phyloP scores from a whole-genome alignment of 2,888 invertebrate genomes.

The Phengaris arion region DNA sequence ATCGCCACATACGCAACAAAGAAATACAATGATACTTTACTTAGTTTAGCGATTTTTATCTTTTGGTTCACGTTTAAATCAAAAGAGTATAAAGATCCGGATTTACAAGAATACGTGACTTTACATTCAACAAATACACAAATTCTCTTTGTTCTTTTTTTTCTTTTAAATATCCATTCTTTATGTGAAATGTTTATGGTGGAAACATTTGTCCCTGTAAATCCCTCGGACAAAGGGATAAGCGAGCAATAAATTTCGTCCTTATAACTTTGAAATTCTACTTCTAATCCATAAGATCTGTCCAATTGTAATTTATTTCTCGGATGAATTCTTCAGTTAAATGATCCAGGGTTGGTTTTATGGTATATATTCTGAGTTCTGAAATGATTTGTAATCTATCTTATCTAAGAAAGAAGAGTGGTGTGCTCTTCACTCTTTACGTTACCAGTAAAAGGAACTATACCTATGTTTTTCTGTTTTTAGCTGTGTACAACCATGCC shows the following conservation, averaged over 20 bases:
- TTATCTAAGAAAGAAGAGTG: not conserved
- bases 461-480: too few relatives aligned
- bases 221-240: conserved; percentile 12
- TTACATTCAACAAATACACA: too few relatives aligned
- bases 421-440: not conserved
- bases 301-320: conserved; percentile 10
- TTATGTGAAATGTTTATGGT: not conserved
- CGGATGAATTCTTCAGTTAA: not conserved
- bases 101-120: too few relatives aligned
- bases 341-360: not conserved
- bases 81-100: too few relatives aligned
- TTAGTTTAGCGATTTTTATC: too few relatives aligned
- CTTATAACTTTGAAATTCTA: conserved; percentile 3
- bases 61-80: too few relatives aligned
- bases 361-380: too few relatives aligned
- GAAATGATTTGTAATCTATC: too few relatives aligned
- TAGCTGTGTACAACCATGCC: not conserved
- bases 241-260: conserved; percentile 4
- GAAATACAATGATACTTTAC: too few relatives aligned
- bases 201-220: conserved; percentile 6
- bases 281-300: not conserved
- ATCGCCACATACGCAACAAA: too few relatives aligned
- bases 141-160: not conserved
- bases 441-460: too few relatives aligned
- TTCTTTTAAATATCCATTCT: not conserved